Evolutionary conservation across 2,888 invertebrate genomes (phyloP).

Genomic region (Biston stratarius): DNA sequence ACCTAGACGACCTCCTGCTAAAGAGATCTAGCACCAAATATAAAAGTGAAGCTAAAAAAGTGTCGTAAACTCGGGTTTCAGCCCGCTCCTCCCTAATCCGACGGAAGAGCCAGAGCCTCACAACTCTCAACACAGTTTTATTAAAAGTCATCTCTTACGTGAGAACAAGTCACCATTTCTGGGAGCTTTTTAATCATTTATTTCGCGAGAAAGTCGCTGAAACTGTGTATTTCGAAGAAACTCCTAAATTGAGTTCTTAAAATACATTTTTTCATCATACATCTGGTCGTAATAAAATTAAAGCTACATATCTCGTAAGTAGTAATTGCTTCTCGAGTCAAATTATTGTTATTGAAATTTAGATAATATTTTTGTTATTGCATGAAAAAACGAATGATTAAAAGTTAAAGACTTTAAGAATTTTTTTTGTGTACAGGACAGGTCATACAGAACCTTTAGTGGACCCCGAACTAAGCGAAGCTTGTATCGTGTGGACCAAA

Average conservation of each 20-base stretch:
- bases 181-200: constrained; percentile 32
- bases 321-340: not conserved
- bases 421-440: no score
- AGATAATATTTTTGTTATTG: not conserved
- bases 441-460: no score
- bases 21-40: no score
- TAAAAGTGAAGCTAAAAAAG: not conserved
- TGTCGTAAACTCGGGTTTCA: not conserved
- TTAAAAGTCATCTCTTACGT: constrained; percentile 33
- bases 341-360: not conserved
- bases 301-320: not conserved
- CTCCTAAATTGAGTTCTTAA: constrained; percentile 24
- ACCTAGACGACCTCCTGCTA: no score
- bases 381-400: not conserved
- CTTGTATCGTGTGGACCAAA: no score
- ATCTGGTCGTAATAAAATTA: not conserved
- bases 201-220: constrained; percentile 28
- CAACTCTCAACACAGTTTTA: constrained; percentile 13
- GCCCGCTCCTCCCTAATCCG: constrained; percentile 8
- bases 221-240: constrained; percentile 37
- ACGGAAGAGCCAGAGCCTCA: not conserved
- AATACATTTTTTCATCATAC: constrained; percentile 27
- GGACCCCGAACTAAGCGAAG: no score
- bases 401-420: no score
- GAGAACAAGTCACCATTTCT: constrained; percentile 29